Evolutionary conservation across 2,888 invertebrate species (phyloP).

Genomic region (Galerucella calmariensis): DNA sequence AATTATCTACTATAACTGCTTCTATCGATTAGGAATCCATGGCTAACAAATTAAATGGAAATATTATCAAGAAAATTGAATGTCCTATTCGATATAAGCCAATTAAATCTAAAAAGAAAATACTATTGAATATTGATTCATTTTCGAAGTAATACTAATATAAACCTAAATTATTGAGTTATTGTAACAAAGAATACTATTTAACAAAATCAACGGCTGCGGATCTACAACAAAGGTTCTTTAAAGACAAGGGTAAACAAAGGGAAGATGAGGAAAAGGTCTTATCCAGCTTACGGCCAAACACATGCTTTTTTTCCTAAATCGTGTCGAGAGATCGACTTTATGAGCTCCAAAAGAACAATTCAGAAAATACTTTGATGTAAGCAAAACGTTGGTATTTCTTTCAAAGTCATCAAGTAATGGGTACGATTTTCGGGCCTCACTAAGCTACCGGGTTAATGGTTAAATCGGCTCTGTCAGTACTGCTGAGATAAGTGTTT

Average conservation of each 20-base stretch:
- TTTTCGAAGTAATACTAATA: constrained; percentile 15
- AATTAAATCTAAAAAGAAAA: constrained; percentile 10
- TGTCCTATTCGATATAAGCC: constrained; percentile 13
- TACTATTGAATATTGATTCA: not conserved
- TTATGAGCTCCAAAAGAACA: not conserved
- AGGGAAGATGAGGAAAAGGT: not conserved
- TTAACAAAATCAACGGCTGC: not conserved
- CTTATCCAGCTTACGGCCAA: not conserved
- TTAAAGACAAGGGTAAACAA: not conserved
- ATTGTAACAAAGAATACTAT: not conserved
- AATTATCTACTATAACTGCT: constrained; percentile 18
- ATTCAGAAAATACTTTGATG: not conserved
- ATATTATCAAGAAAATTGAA: constrained; percentile 5
- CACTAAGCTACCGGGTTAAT: too few relatives aligned
- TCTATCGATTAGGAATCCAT: constrained; percentile 11
- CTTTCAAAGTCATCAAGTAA: too few relatives aligned
- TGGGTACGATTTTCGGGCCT: too few relatives aligned
- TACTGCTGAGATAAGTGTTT: too few relatives aligned
- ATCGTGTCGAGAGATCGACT: not conserved
- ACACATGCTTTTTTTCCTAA: not conserved
- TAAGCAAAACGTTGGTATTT: too few relatives aligned
- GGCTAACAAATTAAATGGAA: not conserved
- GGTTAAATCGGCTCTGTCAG: too few relatives aligned
- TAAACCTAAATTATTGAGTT: constrained; percentile 25
- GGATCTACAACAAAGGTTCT: not conserved